These are phyloP conservation scores for Elanus axillaris DNA, from an alignment of 2,113 vertebrate species.

Conservation along the genomic window DNA sequence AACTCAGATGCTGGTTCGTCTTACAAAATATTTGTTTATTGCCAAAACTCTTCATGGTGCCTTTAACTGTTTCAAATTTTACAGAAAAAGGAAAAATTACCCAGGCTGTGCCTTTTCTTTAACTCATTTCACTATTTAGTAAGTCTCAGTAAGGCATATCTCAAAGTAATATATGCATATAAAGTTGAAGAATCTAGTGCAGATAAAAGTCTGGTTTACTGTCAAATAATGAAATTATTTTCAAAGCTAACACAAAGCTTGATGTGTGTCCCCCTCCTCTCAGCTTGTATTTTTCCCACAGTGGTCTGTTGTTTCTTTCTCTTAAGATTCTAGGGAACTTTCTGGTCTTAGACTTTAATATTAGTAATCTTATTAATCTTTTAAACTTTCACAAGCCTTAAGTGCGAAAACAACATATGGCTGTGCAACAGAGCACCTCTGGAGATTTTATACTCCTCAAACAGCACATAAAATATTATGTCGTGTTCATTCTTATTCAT, in stretches of 20 bases:
- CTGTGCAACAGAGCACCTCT: conserved; percentile 40
- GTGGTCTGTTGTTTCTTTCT: background rate
- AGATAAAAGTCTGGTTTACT: background rate
- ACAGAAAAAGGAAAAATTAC: background rate
- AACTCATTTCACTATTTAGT: background rate
- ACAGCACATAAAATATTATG: conserved; percentile 32
- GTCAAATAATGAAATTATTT: background rate
- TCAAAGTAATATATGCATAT: background rate
- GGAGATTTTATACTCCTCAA: conserved; percentile 38
- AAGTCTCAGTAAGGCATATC: background rate
- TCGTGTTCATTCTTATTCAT: conserved; percentile 49
- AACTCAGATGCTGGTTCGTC: background rate
- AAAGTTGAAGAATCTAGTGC: background rate
- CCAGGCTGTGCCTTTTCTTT: background rate
- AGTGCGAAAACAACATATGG: conserved; percentile 55
- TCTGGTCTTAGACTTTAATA: conserved; percentile 22
- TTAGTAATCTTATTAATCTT: conserved; percentile 63
- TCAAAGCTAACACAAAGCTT: background rate
- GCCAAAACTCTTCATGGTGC: background rate
- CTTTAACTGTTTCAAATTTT: background rate
- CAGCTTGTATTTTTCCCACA: background rate
- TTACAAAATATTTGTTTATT: background rate
- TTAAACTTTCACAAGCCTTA: conserved; percentile 51
- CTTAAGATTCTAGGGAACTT: conserved; percentile 10
- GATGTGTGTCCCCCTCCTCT: background rate